phyloP scores from a whole-genome alignment of 2,888 invertebrate genomes.

The Leptopilina syphax region DNA sequence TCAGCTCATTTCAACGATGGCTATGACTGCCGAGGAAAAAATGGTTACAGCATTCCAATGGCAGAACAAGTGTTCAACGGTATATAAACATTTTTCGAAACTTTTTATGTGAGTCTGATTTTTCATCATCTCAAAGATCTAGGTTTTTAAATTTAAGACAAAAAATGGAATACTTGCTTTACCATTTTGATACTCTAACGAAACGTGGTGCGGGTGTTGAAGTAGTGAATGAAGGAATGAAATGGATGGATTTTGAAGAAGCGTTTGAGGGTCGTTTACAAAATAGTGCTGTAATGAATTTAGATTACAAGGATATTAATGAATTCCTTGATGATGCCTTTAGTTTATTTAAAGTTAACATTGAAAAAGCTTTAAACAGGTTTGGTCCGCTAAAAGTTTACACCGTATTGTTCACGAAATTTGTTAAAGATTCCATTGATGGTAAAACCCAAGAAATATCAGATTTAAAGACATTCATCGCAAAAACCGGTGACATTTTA shows the following conservation, averaged over 20 bases:
- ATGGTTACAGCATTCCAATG: too few relatives aligned
- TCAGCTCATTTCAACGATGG: too few relatives aligned
- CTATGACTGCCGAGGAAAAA: too few relatives aligned
- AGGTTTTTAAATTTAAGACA: too few relatives aligned
- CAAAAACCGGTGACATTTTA: too few relatives aligned
- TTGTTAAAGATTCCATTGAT: neutral
- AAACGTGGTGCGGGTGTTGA: neutral
- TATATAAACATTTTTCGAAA: too few relatives aligned
- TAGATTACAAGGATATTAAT: neutral
- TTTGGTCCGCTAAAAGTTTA: neutral
- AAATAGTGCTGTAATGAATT: neutral
- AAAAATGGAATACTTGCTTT: too few relatives aligned
- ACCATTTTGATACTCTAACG: neutral
- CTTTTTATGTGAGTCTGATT: too few relatives aligned
- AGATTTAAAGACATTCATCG: too few relatives aligned
- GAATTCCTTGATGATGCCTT: neutral
- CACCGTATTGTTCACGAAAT: neutral
- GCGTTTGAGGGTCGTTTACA: neutral
- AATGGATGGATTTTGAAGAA: neutral
- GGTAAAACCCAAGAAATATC: neutral
- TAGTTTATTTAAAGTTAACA: neutral
- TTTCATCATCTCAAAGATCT: neutral
- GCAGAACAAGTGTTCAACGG: too few relatives aligned
- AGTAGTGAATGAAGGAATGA: neutral
- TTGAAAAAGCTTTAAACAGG: neutral